Evolutionary conservation across 1,140 invertebrate species (phyloP), one percentile per base, ranked within the genome.

Genomic region (Drosophila hydei): DNA sequence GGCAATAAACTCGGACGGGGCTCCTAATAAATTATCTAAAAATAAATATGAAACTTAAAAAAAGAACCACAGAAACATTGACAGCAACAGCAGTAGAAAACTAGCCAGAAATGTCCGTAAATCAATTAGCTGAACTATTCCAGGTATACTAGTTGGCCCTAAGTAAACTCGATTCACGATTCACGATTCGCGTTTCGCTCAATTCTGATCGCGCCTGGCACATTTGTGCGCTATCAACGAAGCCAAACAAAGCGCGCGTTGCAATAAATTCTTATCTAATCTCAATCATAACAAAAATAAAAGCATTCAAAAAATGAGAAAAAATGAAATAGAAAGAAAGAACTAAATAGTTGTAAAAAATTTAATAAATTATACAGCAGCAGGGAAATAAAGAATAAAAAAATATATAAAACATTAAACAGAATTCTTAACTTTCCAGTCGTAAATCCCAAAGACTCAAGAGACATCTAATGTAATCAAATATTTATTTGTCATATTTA

Each of bases 201-300:
- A 27, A 16, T 5, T 25, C 42, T 25, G 71, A 50, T 56, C 38
- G 48, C 48, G 40, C 38, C 30, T 59, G 19, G n/a, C 47, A 18
- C 60, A 38, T 45, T 60, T 47, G 19, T 1, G 11, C 45, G 65
- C 78, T 83, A 83, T 88, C 83, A 61, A 64, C 45, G 7, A 72
- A 65, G 48, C 40, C 54, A 63, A 85, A 74, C 76, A 61, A 74
- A 71, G 69, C 65, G 42, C 56, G 59, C 58, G 72, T 83, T 88
- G 83, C 83, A 89, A 88, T 88, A 88, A 89, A 88, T 83, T 80
- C 55, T 88, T 88, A 88, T 88, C 83, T 88, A 88, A 88, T 88
- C 83, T 81, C 78, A 88, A 88, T 88, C 78, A 88, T 69, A 83
- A 88, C 78, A 83, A 79, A 88, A 87, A 76, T 73, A 79, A 88